Base-by-base conservation (phyloP, 2,797 vertebrate species). In the Diglossa cyanea region DNA sequence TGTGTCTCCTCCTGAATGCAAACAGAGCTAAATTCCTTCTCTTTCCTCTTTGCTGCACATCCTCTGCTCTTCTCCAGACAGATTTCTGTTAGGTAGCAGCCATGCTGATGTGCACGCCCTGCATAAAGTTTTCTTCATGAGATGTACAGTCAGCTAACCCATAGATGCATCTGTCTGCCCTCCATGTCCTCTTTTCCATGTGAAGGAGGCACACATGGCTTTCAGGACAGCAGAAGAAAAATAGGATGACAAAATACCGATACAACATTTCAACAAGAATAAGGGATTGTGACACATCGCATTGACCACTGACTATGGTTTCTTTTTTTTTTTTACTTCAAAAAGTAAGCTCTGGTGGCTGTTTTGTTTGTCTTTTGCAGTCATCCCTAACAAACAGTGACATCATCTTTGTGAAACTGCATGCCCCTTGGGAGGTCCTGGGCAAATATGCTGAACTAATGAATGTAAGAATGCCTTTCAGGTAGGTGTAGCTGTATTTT, bases 381-480 rank as follows among this genome's bases (percentile, higher is more conserved):
- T 99, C 98, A 42, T 99, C 98, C 66, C 89, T 99, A 96, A 99
- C 98, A 78, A 99, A 99, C 97, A 98, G 98, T 40, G 99, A 99
- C 78, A 98, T 99, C 97, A 99, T 99, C 96, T 99, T 99, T 96
- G 98, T 99, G 98, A 99, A 99, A 98, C 89, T 99, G 66, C 99
- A 99, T 39, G 99, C 99, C 20, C 98, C 99, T 2, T 99, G 99
- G 99, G 99, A 99, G 88, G 99, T 99, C 72, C 98, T 99, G 53
- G 99, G 99, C 96, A 99, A 98, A 98, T 99, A 99, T 2, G 99
- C 99, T 73, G 99, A 99, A 94, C 97, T 99, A 94, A 99, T 99
- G 99, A 99, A 99, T 97, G 99, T 99, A 91, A 99, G 99, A 94
- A 99, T 99, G 99, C 99, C 99, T 93, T 99, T 99, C 97, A 99